Conservation (phyloP, 1,140 invertebrate species). For the Neuroterus valhalla region DNA sequence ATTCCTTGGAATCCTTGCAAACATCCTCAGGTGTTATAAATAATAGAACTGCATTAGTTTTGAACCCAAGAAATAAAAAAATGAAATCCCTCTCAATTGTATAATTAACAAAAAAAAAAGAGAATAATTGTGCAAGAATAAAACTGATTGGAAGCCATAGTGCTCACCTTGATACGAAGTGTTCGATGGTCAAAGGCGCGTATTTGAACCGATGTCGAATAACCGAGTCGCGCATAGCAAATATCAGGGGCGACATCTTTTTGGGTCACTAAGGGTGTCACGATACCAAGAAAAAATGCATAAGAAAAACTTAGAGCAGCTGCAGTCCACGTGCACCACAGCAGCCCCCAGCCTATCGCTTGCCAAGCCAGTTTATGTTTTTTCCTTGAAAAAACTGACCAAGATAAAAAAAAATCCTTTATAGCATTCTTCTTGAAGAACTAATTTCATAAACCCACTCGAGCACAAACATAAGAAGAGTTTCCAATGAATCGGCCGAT, state of each 20-base stretch:
- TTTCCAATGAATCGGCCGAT: not conserved
- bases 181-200: constrained; percentile 35
- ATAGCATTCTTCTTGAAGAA: not conserved
- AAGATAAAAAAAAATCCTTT: not conserved
- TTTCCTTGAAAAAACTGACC: not conserved
- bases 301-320: constrained; percentile 57
- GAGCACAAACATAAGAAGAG: too few relatives aligned
- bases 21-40: too few relatives aligned
- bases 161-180: constrained; percentile 48
- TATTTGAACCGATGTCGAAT: constrained; percentile 27
- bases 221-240: constrained; percentile 34
- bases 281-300: constrained; percentile 68
- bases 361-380: constrained; percentile 68
- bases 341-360: constrained; percentile 62
- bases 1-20: too few relatives aligned
- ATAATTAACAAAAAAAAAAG: too few relatives aligned
- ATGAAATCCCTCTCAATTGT: too few relatives aligned
- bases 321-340: constrained; percentile 66
- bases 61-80: too few relatives aligned
- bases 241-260: constrained; percentile 43
- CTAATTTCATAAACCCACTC: too few relatives aligned
- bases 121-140: too few relatives aligned
- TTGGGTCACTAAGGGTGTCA: constrained; percentile 52
- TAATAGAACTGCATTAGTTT: too few relatives aligned
- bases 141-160: too few relatives aligned